Evolutionary conservation across 2,797 vertebrate genomes (phyloP), one percentile per base, ranked within the genome.

Genomic region (Poecilia picta): DNA sequence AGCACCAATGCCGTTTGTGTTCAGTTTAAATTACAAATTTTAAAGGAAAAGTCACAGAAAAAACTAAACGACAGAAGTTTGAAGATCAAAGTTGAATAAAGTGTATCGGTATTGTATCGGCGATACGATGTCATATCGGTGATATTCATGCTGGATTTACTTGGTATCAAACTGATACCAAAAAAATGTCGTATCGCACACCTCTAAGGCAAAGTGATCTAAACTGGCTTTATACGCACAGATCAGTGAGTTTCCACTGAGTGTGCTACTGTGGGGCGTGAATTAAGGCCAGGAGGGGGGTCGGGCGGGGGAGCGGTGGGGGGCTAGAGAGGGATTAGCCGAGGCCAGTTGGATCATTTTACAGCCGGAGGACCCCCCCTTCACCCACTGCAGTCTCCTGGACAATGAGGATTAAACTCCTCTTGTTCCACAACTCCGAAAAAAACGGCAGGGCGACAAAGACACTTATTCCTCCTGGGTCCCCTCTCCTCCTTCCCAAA

Each of bases 301-400:
- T 89, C 87, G 83, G 89, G 87, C 83, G 74, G n/a, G 62, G 84
- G 85, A 91, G 91, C 94, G 96, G 96, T 96, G 96, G 53, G 96
- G 96, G 96, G 96, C 95, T 95, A 94, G 95, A 94, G 96, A 89
- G 91, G 96, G 97, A 98, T 98, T 98, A 98, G 96, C 96, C 90
- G 95, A 81, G 97, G 97, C 97, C 97, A 96, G 96, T 98, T 96
- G 97, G 98, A 97, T 98, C 97, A 97, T 98, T 97, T 98, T 98
- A 97, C 97, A 97, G 94, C 94, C 94, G 90, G 92, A 91, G 94
- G 93, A 95, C 90, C 91, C 93, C 94, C 94, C 82, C 81, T 86
- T 85, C 91, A 90, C 91, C 92, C 88, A 90, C 90, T 91, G 92
- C 93, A 93, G 94, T 93, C 93, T 95, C 91, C 85, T 89, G 94